Evolutionary conservation across 2,113 vertebrate species (phyloP).

Genomic region (Pipra filicauda): DNA sequence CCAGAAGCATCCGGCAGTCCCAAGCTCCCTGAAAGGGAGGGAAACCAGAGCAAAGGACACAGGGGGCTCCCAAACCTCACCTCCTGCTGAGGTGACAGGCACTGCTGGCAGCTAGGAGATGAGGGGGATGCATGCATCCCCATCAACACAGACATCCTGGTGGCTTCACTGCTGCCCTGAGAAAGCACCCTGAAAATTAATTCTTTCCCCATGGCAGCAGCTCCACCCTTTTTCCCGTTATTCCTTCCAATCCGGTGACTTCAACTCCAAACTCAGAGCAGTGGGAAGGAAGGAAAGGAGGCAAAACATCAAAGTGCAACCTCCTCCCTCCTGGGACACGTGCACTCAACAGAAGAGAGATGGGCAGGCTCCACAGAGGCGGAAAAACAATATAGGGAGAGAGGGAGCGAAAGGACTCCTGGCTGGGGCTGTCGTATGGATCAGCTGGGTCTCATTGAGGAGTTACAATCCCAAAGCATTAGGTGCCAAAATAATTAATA

Average conservation of each 20-base stretch:
- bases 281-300: slow-evolving; percentile 36
- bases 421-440: not conserved
- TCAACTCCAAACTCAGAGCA: slow-evolving; percentile 17
- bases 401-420: not conserved
- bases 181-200: not conserved
- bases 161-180: not conserved
- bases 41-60: not conserved
- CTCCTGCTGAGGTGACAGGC: not conserved
- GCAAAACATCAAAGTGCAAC: slow-evolving; percentile 6
- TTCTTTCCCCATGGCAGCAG: not conserved
- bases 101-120: not conserved
- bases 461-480: not conserved
- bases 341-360: not conserved
- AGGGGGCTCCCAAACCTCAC: not conserved
- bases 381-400: not conserved
- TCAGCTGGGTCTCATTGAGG: not conserved
- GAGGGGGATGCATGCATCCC: accelerated
- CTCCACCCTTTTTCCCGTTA: slow-evolving; percentile 50
- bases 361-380: not conserved
- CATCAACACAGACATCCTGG: accelerated
- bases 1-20: not conserved
- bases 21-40: not conserved
- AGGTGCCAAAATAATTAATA: not conserved
- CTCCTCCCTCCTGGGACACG: not conserved
- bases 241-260: slow-evolving; percentile 29